Evolutionary conservation across 2,888 invertebrate species (phyloP), one percentile per base, ranked within the genome.

Genomic region (Philereme vetulata): DNA sequence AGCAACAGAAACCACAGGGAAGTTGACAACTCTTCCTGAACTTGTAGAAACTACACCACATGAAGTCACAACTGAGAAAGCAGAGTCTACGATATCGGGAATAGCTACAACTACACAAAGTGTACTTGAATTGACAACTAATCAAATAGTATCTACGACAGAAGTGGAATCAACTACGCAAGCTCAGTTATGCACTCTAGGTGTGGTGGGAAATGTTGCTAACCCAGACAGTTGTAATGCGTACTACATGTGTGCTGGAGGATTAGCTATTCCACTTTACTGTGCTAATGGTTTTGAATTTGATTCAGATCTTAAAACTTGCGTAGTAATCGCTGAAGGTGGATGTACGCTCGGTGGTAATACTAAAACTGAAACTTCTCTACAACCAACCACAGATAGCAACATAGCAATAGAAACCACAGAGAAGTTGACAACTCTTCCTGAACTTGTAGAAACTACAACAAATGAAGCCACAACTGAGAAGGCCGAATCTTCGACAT

Each of bases 221-320:
- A 67, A 82, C 50, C 82, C 83, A 0, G 62, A 68, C 0, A 34
- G 47, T 0, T 84, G 84, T 44, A 58, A 77, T 40, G 66, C 71
- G 0, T 82, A 71, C 65, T 82, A 71, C 46, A 64, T 81, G 62
- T 85, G 85, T 32, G 59, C 73, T 0, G 71, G 65, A 4, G 77
- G 78, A 0, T 48, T 57, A 0, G 69, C 77, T 0, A 58, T 77
- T 1, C 66, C 71, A 9, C 53, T 78, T 4, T 66, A 66, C 9
- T 82, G 82, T 42, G 54, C 70, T 4, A 52, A 4, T 2, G 79
- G 77, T 0, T 72, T 68, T 4, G 81, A 82, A 35, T 82, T 76
- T 43, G 70, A 78, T 43, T 58, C 68, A 0, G 51, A 38, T 0
- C 3, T 53, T 0, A 55, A 11, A 48, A 65, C 67, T 0, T 70